Conservation (phyloP, 2,888 invertebrate species). For the Ormia ochracea region DNA sequence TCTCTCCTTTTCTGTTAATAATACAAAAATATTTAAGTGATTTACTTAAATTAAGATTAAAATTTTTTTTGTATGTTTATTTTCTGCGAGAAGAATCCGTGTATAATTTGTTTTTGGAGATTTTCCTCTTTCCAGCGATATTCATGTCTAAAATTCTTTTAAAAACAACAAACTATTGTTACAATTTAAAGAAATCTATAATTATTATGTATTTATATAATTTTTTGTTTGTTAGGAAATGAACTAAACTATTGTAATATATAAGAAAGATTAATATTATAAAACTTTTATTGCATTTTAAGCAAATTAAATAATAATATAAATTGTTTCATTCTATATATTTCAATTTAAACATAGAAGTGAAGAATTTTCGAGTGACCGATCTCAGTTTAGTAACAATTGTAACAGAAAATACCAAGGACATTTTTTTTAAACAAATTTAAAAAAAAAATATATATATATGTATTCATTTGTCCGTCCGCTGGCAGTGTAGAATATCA, state of each 20-base stretch:
- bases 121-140: not conserved
- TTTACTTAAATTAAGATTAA: slow-evolving; percentile 40
- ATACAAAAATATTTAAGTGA: slow-evolving; percentile 57
- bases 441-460: slow-evolving; percentile 1
- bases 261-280: not conserved
- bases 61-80: not conserved
- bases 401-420: not conserved
- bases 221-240: not conserved
- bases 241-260: slow-evolving; percentile 15
- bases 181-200: slow-evolving; percentile 1
- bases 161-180: slow-evolving; percentile 46
- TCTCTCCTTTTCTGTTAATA: slow-evolving; percentile 33
- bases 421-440: not conserved
- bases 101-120: not conserved
- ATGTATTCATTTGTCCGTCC: no score
- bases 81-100: slow-evolving; percentile 4
- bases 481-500: not conserved
- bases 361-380: not conserved
- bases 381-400: not conserved
- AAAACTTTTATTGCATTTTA: slow-evolving; percentile 29
- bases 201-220: not conserved
- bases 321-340: not conserved
- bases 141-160: slow-evolving; percentile 40
- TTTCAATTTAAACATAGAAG: not conserved
- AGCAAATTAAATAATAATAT: slow-evolving; percentile 25